phyloP scores from a whole-genome alignment of 2,888 invertebrate species.

The Platycnemis pennipes region DNA sequence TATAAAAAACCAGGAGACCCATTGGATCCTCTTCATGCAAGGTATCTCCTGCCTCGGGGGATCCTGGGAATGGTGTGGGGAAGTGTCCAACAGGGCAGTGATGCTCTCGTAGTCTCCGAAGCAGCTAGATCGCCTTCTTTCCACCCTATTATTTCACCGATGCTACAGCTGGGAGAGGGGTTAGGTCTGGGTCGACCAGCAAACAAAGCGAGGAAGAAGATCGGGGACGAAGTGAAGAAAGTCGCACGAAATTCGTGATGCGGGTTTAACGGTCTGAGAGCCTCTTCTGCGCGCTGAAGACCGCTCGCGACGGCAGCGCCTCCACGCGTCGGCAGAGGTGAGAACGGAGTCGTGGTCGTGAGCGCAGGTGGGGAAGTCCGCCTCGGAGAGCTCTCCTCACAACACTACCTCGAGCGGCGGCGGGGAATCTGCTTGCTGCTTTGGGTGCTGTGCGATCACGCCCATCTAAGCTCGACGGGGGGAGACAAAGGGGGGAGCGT shows the following conservation, averaged over 20 bases:
- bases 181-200: too few species aligned
- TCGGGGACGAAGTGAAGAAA: background rate
- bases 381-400: background rate
- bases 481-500: background rate
- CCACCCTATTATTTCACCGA: background rate
- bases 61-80: background rate
- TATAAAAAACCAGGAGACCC: background rate
- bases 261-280: constrained; percentile 16
- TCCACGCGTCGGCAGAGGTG: background rate
- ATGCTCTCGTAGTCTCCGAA: too few species aligned
- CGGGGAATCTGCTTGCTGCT: background rate
- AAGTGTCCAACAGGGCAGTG: too few species aligned
- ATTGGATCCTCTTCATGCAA: background rate
- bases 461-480: background rate
- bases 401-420: background rate
- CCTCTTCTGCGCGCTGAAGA: background rate
- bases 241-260: background rate
- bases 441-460: too few species aligned
- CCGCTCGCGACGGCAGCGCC: background rate
- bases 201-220: background rate
- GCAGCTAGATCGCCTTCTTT: too few species aligned
- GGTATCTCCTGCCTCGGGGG: too few species aligned
- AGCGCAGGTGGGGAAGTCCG: background rate
- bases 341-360: background rate
- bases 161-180: background rate